Evolutionary conservation across 2,888 invertebrate genomes (phyloP), one percentile per base, ranked within the genome.

Genomic region (Ormyrus nitidulus): DNA sequence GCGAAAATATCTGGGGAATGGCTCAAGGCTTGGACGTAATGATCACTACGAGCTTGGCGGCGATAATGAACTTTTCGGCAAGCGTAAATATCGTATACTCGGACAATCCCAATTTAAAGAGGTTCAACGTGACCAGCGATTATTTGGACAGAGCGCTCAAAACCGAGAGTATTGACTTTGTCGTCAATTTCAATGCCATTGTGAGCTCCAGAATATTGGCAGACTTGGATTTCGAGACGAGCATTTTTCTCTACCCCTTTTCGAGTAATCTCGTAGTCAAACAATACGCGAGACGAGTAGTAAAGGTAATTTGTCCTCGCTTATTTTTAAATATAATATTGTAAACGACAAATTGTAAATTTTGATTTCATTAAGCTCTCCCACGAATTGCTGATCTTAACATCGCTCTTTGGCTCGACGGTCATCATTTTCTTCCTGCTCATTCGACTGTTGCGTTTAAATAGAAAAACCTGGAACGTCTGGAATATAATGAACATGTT

Each of bases 261-360:
- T 53, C 72, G 5, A 78, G 61, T 2, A 65, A 78, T 44, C 73
- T 78, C 0, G 65, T 78, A n/a, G 59, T 78, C n/a, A 78, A 68
- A 19, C 78, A 78, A 49, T 61, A 78, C 9, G 61, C 68, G 2
- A 72, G 54, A 9, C 51, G 66, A 3, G 65, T 54, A 0, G 53
- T 61, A 48, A 62, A 64, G 64, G 70, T 76, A 76, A 34, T 6
- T 46, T n/a, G 2, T 6, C 53, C 1, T 68, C 7, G 7, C n/a
- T 53, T 2, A 11, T 53, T 19, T 19, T 44, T 34, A 34, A 48
- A 19, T 19, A 19, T 10, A 44, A 44, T n/a, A 44, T 4, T 62
- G 19, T 62, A 62, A 62, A 4, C 34, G 34, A 64, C 48, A 44
- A 49, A n/a, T 13, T 64, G 8, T 13, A 58, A 64, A 49, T 66